phyloP scores from a whole-genome alignment of 2,888 invertebrate genomes.

The Ophioninae sp. region DNA sequence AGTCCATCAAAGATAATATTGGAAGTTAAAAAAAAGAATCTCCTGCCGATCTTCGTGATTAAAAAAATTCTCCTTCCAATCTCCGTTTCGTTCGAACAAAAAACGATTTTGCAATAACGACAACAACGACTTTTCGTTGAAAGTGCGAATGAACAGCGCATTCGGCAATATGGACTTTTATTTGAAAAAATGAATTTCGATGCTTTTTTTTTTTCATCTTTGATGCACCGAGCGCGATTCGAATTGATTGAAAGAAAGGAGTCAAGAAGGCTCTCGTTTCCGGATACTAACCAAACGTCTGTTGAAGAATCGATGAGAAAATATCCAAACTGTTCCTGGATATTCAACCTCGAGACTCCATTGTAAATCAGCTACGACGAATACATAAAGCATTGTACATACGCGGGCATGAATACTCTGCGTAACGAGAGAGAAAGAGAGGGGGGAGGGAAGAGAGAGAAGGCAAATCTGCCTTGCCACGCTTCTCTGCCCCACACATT shows the following conservation, averaged over 20 bases:
- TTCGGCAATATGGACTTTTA: neutral
- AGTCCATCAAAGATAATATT: no score
- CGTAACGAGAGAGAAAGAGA: neutral
- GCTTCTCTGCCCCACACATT: constrained; percentile 13
- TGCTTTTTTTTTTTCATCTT: neutral
- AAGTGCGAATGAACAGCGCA: no score
- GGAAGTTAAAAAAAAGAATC: no score
- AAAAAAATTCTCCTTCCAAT: no score
- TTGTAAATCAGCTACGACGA: constrained; percentile 42
- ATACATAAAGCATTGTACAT: constrained; percentile 32
- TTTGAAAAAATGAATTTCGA: neutral
- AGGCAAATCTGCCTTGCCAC: constrained; percentile 14
- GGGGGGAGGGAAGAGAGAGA: neutral
- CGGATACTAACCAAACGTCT: neutral
- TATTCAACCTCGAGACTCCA: constrained; percentile 47
- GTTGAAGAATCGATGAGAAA: constrained; percentile 12
- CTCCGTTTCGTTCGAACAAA: no score
- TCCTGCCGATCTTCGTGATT: no score
- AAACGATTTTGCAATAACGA: no score
- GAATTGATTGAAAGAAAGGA: neutral
- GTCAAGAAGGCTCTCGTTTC: neutral
- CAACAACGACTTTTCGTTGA: no score
- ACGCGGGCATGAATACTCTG: neutral
- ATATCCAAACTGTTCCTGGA: constrained; percentile 31
- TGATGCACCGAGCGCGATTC: neutral